Evolutionary conservation across 2,797 vertebrate genomes (phyloP), one percentile per base, ranked within the genome.

Genomic region (Coregonus sp.): DNA sequence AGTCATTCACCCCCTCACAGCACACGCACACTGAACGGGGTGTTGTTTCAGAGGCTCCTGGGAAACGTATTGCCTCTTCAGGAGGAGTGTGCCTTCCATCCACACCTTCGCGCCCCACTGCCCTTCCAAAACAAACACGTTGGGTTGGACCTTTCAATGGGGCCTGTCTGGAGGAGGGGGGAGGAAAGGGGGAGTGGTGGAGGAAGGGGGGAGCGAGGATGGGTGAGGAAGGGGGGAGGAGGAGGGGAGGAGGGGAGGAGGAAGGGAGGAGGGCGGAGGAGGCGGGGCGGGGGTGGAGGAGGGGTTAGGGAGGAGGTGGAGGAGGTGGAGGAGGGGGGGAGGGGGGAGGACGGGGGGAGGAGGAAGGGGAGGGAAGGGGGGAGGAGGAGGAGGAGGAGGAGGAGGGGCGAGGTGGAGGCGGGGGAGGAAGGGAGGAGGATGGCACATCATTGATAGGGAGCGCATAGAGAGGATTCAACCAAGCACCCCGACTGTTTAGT

Each of bases 121-220:
- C 70, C 20, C 9, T 29, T 52, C 70, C 70, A 72, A 72, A 72
- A 72, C 70, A 72, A 72, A 72, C 70, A 72, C 47, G 25, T 20
- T 40, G 25, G n/a, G 11, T 52, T 72, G 70, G 20, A 52, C 70
- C n/a, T n/a, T 51, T 72, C 70, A 72, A 54, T 52, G 70, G 70
- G 25, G 70, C 70, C 70, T 25, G 20, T 4, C 70, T 15, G 40
- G 47, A 47, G 20, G 59, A 9, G 6, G 59, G 59, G 20, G 20
- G 20, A 1, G 16, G 54, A 3, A 2, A 11, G 18, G 54, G 12
- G 51, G 51, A 14, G 25, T 25, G 15, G 52, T 5, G 1, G 35
- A 5, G 35, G 35, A 66, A 25, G 9, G 35, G 35, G 35, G 0
- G 37, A n/a, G n/a, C n/a, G 1, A 7, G 6, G 37, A 7, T n/a